Evolutionary conservation across 2,113 vertebrate genomes (phyloP).

Genomic region (Mus musculus): GRCm39 chr9:80677001-80677500

Average conservation of each 20-base stretch:
- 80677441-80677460: background rate
- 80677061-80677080: no score
- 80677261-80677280: background rate
- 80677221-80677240: background rate
- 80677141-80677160: background rate
- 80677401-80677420: no score
- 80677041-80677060: background rate
- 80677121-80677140: background rate
- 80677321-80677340: background rate
- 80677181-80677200: background rate
- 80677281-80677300: background rate
- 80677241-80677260: background rate
- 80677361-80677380: background rate
- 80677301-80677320: no score
- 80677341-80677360: background rate
- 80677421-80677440: background rate
- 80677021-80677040: no score
- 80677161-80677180: background rate
- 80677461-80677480: background rate
- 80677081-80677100: background rate
- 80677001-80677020: background rate
- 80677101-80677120: background rate
- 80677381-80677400: background rate
- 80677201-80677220: background rate
- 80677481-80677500: background rate